Evolutionary conservation across 92 coral and sea anemone species (phyloP).

Genomic region (Blastomussa wellsi): DNA sequence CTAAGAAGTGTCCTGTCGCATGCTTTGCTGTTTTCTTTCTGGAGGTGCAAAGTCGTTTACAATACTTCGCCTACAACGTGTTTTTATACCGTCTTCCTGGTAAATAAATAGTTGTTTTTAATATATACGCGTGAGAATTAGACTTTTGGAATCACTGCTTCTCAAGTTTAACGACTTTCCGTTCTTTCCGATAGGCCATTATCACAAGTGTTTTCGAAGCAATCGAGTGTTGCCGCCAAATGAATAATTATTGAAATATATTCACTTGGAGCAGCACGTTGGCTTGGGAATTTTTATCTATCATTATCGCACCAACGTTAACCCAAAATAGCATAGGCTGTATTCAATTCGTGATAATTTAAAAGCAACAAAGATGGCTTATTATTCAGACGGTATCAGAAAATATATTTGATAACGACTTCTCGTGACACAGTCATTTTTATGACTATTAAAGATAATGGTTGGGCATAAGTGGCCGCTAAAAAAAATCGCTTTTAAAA

Average conservation of each 20-base stretch:
- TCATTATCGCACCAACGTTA: not conserved
- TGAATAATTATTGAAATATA: not conserved
- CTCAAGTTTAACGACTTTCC: conserved; percentile 12
- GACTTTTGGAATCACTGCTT: not conserved
- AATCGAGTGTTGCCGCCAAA: conserved; percentile 20
- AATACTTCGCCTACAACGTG: not conserved
- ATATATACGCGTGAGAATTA: conserved; percentile 32
- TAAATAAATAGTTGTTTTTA: not conserved
- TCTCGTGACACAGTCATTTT: not conserved
- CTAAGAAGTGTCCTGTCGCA: not conserved
- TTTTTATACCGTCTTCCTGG: not conserved
- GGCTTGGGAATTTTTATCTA: not conserved
- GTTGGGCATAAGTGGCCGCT: not conserved
- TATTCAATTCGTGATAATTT: not conserved
- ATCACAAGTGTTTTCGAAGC: conserved; percentile 3
- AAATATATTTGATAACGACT: not conserved
- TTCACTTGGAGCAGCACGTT: not conserved
- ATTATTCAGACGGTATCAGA: not conserved
- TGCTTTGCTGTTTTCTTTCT: not conserved
- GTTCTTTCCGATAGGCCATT: conserved; percentile 11
- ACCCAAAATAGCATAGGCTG: not conserved
- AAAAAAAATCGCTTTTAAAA: not conserved
- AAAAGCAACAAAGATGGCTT: not conserved
- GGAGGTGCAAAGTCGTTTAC: not conserved
- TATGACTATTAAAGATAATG: not conserved